Percentiles rank a stretch among this genome's conserved stretches.
Conservation (phyloP, 1,140 invertebrate species). For the Bursaphelenchus mucronatus region DNA sequence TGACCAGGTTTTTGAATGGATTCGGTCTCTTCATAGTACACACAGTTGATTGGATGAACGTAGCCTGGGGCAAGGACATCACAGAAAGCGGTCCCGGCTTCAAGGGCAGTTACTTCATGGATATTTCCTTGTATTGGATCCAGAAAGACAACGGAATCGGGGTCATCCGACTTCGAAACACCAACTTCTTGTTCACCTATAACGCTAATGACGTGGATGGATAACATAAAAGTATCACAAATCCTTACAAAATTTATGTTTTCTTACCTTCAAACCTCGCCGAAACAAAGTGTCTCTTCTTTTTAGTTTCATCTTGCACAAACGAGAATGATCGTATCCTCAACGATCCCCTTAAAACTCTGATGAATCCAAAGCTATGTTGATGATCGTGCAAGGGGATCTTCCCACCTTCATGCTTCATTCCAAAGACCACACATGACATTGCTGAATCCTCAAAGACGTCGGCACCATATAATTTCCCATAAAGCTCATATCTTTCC, state of each 20-base stretch:
- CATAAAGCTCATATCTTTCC: not conserved
- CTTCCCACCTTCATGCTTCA: conserved; percentile 28
- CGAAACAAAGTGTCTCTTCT: conserved; percentile 17
- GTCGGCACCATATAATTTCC: conserved; percentile 16
- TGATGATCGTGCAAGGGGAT: conserved; percentile 47
- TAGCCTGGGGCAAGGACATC: conserved; percentile 44
- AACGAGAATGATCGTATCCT: conserved; percentile 35
- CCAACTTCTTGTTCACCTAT: conserved; percentile 24
- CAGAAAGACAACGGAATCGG: conserved; percentile 31
- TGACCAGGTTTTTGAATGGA: no score
- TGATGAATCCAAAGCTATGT: conserved; percentile 41
- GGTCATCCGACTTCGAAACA: conserved; percentile 7
- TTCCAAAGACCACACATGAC: conserved; percentile 35
- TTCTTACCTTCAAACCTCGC: conserved; percentile 38
- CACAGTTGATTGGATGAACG: conserved; percentile 17
- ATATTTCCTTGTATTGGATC: conserved; percentile 33
- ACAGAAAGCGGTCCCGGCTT: conserved; percentile 46
- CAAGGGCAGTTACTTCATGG: conserved; percentile 34
- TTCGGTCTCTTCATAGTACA: conserved; percentile 20
- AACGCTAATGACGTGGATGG: conserved; percentile 1
- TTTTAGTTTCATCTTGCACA: conserved; percentile 29
- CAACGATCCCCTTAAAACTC: conserved; percentile 27
- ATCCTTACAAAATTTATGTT: not conserved
- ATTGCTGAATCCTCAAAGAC: conserved; percentile 27
- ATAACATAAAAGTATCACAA: conserved; percentile 5